phyloP scores from a whole-genome alignment of 2,113 vertebrate genomes.

The Lontra canadensis region DNA sequence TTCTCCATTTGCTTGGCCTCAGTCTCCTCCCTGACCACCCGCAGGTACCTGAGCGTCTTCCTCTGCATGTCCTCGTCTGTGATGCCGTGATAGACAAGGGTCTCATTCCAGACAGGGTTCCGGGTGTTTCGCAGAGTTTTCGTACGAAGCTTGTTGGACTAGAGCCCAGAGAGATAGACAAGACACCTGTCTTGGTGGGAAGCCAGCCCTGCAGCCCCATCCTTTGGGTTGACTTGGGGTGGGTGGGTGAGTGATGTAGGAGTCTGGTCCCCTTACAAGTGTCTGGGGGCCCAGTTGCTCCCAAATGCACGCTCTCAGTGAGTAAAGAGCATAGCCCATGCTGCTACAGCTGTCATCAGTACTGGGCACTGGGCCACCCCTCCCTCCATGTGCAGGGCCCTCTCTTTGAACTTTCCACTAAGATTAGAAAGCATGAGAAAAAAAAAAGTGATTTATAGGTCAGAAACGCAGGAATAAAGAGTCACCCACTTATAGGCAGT shows the following conservation, averaged over 20 bases:
- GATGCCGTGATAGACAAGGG: conserved; percentile 95
- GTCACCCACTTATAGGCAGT: background rate
- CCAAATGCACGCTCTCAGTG: background rate
- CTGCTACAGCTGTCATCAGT: background rate
- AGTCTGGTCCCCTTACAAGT: background rate
- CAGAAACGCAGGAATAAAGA: background rate
- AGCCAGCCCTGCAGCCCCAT: background rate
- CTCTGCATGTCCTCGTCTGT: conserved; percentile 97
- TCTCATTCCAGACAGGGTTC: conserved; percentile 97
- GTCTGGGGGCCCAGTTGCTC: background rate
- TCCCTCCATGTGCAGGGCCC: background rate
- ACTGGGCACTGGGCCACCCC: background rate
- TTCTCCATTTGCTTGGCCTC: rapidly evolving
- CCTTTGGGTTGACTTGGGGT: background rate
- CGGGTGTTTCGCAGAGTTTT: conserved; percentile 97
- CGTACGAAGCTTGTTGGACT: conserved; percentile 97
- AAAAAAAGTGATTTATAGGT: background rate
- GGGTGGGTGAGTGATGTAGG: background rate
- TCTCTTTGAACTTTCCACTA: background rate
- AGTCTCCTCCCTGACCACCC: rapidly evolving
- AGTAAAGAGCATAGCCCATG: background rate
- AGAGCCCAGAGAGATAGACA: background rate
- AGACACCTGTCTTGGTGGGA: rapidly evolving
- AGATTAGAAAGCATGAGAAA: background rate
- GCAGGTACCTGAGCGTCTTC: conserved; percentile 92